Evolutionary conservation across 1,140 invertebrate genomes (phyloP), one percentile per base, ranked within the genome.

Genomic region (Ericerus pela): DNA sequence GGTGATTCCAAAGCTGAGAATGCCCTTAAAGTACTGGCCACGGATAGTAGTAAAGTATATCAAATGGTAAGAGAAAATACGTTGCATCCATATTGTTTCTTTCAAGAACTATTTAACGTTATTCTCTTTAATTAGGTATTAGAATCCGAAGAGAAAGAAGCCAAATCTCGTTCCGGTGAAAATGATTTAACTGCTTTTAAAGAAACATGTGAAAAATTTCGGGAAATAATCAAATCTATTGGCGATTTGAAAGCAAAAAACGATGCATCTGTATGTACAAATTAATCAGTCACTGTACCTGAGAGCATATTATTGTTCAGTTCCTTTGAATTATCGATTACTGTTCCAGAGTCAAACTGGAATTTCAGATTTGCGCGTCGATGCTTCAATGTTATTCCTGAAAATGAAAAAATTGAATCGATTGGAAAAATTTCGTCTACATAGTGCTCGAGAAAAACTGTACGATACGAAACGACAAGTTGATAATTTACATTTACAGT

Each of bases 401-500:
- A 73, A 81, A 43, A 69, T 95, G 18, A 93, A 93, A 65, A 93
- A 92, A 69, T 68, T 95, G 0, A 96, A 96, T 72, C 75, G 92
- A 37, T 73, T 92, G 59, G 86, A 92, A 63, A 95, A 96, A 71
- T 79, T 93, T 28, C 74, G 84, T 5, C 82, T 85, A 38, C 84
- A 89, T 65, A 77, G 79, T 63, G 81, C 82, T 0, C 73, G 88
- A 55, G 90, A 96, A 71, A 77, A 79, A 18, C 72, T 86, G 2
- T 76, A 78, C 51, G 73, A 80, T 68, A 84, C 84, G 55, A 93
- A 94, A 68, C 81, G 83, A 62, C 82, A 82, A 62, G 88, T 94
- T 0, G 93, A 96, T 64, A 83, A 82, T 57, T 84, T 83, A 62
- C 87, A 95, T 72, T 70, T 97, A 20, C 84, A 90, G 62, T 75